Percentiles rank a stretch among this genome's conserved stretches.
These are phyloP conservation scores for Aegithalos caudatus DNA, from an alignment of 2,113 vertebrate species.

Conservation along the genomic window DNA sequence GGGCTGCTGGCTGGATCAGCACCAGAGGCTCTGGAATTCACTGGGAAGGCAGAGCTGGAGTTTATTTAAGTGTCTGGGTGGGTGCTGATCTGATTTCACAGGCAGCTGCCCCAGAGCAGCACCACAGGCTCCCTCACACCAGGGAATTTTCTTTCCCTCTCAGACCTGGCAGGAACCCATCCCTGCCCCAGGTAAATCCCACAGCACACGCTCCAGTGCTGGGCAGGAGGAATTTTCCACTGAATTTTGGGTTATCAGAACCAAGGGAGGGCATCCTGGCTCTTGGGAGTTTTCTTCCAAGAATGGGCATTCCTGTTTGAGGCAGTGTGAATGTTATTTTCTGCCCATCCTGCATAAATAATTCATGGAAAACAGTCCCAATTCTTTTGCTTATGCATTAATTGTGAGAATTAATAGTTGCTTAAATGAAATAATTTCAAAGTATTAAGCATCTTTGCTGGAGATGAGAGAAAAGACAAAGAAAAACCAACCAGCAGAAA, in stretches of 20 bases:
- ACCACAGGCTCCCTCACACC: fast-evolving
- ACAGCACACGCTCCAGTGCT: fast-evolving
- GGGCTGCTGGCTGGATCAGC: not conserved
- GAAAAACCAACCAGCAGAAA: not conserved
- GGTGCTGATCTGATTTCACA: not conserved
- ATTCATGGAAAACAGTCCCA: not conserved
- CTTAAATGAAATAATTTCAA: not conserved
- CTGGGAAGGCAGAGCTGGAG: not conserved
- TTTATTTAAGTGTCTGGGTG: not conserved
- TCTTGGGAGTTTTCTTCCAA: not conserved
- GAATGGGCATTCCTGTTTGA: fast-evolving
- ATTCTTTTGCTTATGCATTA: not conserved
- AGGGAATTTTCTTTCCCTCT: not conserved
- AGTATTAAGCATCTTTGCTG: not conserved
- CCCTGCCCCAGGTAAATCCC: not conserved
- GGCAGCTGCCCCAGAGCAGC: not conserved
- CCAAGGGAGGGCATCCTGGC: not conserved
- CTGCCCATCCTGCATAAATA: not conserved
- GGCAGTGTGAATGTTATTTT: not conserved
- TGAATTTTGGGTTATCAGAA: fast-evolving
- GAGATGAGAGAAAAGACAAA: no score
- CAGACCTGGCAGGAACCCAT: fast-evolving
- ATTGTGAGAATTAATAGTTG: not conserved
- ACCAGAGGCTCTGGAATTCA: not conserved
- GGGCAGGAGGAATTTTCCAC: not conserved